Evolutionary conservation across 2,888 invertebrate genomes (phyloP).

Genomic region (Nomada lathburiana): DNA sequence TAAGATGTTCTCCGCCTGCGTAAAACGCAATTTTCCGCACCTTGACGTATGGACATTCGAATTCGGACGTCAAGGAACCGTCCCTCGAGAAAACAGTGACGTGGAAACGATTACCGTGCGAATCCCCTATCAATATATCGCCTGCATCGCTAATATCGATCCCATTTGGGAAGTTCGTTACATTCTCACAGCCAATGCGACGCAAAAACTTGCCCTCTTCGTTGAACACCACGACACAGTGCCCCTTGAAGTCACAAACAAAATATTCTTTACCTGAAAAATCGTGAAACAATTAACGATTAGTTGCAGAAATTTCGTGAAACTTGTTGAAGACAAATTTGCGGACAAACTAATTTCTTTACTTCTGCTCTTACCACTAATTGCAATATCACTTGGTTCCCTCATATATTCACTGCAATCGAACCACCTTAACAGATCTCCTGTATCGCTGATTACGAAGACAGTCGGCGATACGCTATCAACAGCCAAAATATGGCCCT

Average conservation of each 20-base stretch:
- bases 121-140: slow-evolving; percentile 98
- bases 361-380: slow-evolving; percentile 88
- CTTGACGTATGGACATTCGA: slow-evolving; percentile 99
- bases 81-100: slow-evolving; percentile 97
- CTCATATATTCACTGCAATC: slow-evolving; percentile 99
- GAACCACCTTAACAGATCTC: slow-evolving; percentile 97
- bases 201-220: slow-evolving; percentile 96
- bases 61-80: slow-evolving; percentile 94
- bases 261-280: slow-evolving; percentile 94
- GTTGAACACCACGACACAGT: slow-evolving; percentile 98
- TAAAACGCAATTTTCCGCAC: slow-evolving; percentile 85
- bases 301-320: no score
- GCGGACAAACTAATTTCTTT: no score
- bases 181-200: slow-evolving; percentile 97
- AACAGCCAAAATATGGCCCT: slow-evolving; percentile 97
- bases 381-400: slow-evolving; percentile 98
- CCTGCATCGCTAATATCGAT: slow-evolving; percentile 99
- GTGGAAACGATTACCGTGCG: slow-evolving; percentile 98
- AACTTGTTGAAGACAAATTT: no score
- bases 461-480: slow-evolving; percentile 99
- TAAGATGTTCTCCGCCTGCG: no score
- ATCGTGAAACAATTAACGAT: background rate
- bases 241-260: slow-evolving; percentile 99
- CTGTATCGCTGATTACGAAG: slow-evolving; percentile 96
- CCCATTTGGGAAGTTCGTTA: slow-evolving; percentile 98